A percentile compares a stretch with the other conserved stretches of the same genome.
These are phyloP conservation scores for Campylomormyrus tamandua DNA, from an alignment of 2,113 vertebrate species.

Conservation along the genomic window DNA sequence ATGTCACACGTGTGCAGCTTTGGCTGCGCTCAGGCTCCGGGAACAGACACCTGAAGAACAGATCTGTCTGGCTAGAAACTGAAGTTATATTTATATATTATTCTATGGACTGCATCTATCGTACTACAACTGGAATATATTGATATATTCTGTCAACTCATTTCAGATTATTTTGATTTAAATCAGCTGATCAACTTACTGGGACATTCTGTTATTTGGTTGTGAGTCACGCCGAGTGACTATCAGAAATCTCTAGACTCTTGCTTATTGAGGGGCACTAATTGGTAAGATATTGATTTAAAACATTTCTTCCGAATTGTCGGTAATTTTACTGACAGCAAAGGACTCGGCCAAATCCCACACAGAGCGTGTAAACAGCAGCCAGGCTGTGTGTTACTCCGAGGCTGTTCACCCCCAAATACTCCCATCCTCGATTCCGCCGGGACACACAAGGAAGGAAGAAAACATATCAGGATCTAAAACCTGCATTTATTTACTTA, in stretches of 20 bases:
- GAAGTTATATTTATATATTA: background rate
- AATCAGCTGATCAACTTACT: background rate
- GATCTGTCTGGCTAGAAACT: background rate
- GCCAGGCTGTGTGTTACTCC: background rate
- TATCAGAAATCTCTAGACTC: background rate
- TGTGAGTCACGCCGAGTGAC: background rate
- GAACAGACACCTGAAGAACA: background rate
- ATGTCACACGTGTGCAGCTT: background rate
- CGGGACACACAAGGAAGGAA: background rate
- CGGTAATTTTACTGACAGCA: conserved; percentile 1
- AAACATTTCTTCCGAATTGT: background rate
- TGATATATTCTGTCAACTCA: background rate
- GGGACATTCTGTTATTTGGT: background rate
- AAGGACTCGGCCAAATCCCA: background rate
- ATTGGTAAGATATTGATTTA: background rate
- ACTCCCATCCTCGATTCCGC: background rate
- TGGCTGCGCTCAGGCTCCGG: background rate
- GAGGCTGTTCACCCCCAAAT: background rate
- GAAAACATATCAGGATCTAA: background rate
- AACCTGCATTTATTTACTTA: background rate
- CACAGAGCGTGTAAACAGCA: background rate
- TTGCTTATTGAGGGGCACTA: background rate
- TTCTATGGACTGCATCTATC: background rate
- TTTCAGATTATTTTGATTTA: background rate
- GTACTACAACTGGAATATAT: background rate